phyloP scores from a whole-genome alignment of 2,113 vertebrate species.

The Motacilla tschutschensis region DNA sequence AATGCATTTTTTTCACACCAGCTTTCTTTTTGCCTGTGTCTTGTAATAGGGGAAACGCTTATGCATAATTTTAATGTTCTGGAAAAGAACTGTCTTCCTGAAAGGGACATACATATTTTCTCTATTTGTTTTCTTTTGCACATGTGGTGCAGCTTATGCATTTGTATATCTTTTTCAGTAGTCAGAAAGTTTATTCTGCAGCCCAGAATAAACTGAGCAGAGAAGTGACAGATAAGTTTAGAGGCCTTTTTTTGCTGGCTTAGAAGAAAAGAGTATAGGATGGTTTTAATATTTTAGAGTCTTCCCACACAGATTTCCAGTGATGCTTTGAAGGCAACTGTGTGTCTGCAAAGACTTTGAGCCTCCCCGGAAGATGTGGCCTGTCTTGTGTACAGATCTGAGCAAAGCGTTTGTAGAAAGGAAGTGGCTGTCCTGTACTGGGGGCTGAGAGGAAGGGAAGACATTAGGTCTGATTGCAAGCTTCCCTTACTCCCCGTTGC shows the following conservation, averaged over 20 bases:
- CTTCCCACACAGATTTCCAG: constrained; percentile 89
- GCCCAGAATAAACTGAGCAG: constrained; percentile 39
- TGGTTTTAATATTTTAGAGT: constrained; percentile 71
- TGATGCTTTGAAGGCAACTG: constrained; percentile 82
- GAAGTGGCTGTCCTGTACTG: constrained; percentile 70
- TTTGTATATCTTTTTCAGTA: neutral
- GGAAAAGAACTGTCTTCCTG: neutral
- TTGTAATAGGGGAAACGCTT: neutral
- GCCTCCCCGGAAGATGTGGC: constrained; percentile 72
- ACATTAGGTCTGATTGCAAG: constrained; percentile 42
- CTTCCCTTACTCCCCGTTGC: constrained; percentile 39
- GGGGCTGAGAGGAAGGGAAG: constrained; percentile 48
- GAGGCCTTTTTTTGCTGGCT: neutral
- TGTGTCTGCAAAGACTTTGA: constrained; percentile 62
- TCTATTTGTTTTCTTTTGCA: neutral
- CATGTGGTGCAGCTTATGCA: neutral
- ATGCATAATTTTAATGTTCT: neutral
- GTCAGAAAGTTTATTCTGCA: constrained; percentile 28
- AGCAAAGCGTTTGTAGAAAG: constrained; percentile 71
- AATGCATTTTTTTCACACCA: neutral
- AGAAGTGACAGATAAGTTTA: constrained; percentile 37
- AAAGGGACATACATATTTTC: neutral
- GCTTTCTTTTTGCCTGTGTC: neutral
- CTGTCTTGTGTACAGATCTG: constrained; percentile 82
- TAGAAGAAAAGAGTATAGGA: constrained; percentile 46